Conservation (phyloP, 2,113 vertebrate genomes). For the Pollachius pollachius region DNA sequence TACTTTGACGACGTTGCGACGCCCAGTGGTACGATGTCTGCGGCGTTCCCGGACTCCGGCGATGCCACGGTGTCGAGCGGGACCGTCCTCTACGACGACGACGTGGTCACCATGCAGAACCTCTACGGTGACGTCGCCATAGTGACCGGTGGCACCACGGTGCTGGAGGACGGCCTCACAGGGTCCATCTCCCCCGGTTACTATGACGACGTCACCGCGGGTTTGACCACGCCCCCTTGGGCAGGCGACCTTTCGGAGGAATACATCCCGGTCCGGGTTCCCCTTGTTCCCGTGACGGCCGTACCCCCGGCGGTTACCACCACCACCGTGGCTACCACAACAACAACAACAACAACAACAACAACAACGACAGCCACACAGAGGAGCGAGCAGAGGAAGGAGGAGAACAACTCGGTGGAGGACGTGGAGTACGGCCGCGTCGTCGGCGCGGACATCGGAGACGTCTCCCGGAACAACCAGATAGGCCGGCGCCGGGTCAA, state of each 20-base stretch:
- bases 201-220: constrained; percentile 37
- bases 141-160: constrained; percentile 36
- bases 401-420: constrained; percentile 84
- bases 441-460: constrained; percentile 67
- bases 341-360: constrained; percentile 26
- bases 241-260: constrained; percentile 47
- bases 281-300: constrained; percentile 9
- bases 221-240: constrained; percentile 48
- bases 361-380: constrained; percentile 13
- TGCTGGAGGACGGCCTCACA: constrained; percentile 44
- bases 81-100: constrained; percentile 40
- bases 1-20: constrained; percentile 28
- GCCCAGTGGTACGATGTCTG: constrained; percentile 30
- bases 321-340: constrained; percentile 14
- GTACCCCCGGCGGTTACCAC: constrained; percentile 16
- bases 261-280: constrained; percentile 40
- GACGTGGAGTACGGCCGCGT: constrained; percentile 78
- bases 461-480: constrained; percentile 83
- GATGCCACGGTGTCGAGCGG: constrained; percentile 39
- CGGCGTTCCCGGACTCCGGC: constrained; percentile 18
- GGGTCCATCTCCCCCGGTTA: constrained; percentile 46
- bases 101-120: constrained; percentile 16
- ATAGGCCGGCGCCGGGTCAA: constrained; percentile 79
- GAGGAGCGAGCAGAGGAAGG: constrained; percentile 30
- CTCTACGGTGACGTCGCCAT: constrained; percentile 23